Evolutionary conservation across 2,888 invertebrate species (phyloP), one percentile per base, ranked within the genome.

Genomic region (Portevinia maculata): DNA sequence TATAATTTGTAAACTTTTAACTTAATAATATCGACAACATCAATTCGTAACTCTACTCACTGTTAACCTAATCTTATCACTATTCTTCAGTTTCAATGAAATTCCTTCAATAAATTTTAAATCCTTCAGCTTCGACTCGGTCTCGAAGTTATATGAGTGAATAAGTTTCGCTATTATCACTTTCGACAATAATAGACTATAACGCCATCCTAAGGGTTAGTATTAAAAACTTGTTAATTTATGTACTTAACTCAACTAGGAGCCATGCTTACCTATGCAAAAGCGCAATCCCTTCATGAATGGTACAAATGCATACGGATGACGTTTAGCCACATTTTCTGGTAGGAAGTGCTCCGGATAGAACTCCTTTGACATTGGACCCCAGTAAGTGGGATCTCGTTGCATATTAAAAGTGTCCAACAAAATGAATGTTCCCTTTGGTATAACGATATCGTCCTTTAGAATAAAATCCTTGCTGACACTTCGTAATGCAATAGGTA

Each of bases 341-440:
- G 41, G 78, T 19, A 62, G 57, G 71, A 90, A 90, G 55, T 89
- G 86, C 24, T 89, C 87, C 0, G 90, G 90, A 73, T 89, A 85
- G 60, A 90, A 90, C 75, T 88, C 81, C 11, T 86, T 84, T n/a
- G 90, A 86, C 71, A 86, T 85, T 4, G 86, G 69, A 15, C 90
- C 90, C 90, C 90, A 90, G 85, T 87, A 86, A 24, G 75, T 71
- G 6, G 85, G 76, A 48, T 88, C 88, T 9, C 90, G 89, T 74
- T 90, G 90, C 89, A 90, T 88, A 75, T 88, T 89, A 81, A 89
- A 90, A 17, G 87, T 88, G 84, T 90, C 89, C 55, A 90, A 74
- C 9, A 88, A 86, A 39, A 89, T 85, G 17, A 89, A 87, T 17
- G 89, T 88, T n/a, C 88, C 88, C 60, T 87, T 87, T 11, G 89